Evolutionary conservation across 2,797 vertebrate genomes (phyloP), one percentile per base, ranked within the genome.

Genomic region (Decapterus maruadsi): DNA sequence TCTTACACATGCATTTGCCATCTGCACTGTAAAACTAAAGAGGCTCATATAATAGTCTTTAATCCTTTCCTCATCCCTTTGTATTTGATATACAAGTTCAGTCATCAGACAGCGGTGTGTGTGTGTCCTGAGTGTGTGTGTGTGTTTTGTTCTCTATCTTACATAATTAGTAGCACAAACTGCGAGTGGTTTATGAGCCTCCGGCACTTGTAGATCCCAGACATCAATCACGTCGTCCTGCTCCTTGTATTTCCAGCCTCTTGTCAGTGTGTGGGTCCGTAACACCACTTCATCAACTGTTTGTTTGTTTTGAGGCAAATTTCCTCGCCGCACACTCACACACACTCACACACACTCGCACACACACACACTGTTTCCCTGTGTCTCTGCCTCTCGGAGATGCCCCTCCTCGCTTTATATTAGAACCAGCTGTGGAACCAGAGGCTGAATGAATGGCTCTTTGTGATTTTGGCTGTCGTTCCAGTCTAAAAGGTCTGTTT

Each of bases 391-490:
- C 61, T 72, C 54, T 78, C 70, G 75, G 69, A 61, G 66, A 86
- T 89, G 88, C 93, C 92, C 88, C 89, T 90, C 93, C 91, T 91
- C 72, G 78, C 79, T 87, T 91, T 94, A 84, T 93, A 96, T 96
- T 95, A 94, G 90, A 95, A 95, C 94, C 95, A 96, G 95, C 95
- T 96, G 95, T 95, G 93, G 92, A 90, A 74, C 87, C 79, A 62
- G 75, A 57, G 84, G 76, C 87, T 80, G 89, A 90, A 95, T 95
- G 94, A 96, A 96, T 95, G 93, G 93, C 87, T 95, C 95, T 95
- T 96, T 96, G 95, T 96, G 91, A 95, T 94, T 94, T 93, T 92
- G 87, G 87, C 90, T 72, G 84, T 89, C 82, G 84, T 90, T 94
- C 87, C 83, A 89, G 81, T 88, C 85, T 75, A 84, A 93, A 93